Base-by-base conservation (phyloP, 2,797 vertebrate species). In the Periparus ater region DNA sequence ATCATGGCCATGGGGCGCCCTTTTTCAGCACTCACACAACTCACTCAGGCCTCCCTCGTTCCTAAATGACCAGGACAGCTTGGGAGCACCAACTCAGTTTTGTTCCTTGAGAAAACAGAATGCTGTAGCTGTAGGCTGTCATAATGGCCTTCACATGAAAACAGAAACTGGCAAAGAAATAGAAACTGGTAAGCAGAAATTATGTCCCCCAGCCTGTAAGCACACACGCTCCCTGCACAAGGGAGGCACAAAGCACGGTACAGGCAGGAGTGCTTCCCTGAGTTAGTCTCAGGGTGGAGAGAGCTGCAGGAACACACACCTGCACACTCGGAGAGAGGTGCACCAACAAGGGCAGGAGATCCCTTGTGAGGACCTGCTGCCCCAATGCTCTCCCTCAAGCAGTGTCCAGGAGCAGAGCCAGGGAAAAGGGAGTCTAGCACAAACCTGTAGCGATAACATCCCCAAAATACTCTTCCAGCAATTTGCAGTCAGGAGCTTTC, bases 401-500 rank as follows among this genome's bases (percentile, higher is more conserved):
- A 81, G 51, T 72, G 53, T 29, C 40, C 70, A 68, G 80, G 30
- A 62, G 44, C 26, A 65, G 1, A 6, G 62, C 14, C 79, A 91
- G 27, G 27, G 44, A 68, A 83, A 79, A 85, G 17, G 9, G 19
- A 77, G 72, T 77, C 87, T 83, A 86, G 65, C 79, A 92, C 51
- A 88, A 77, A 47, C 8, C 34, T 45, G 32, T 22, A 71, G 58
- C 27, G 44, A 85, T 23, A 83, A 79, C 40, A 74, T 25, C 34
- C 55, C 62, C 34, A 54, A 80, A 83, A 91, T 42, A 74, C 11
- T 50, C 75, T 47, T 38, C 85, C 68, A 91, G 50, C 57, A 74
- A 82, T 65, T 34, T 40, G 34, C 66, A 91, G 91, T 50, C 89
- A 78, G 57, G 47, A 85, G 47, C 88, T 91, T 95, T 89, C 89